Evolutionary conservation across 2,113 vertebrate species (phyloP).

Genomic region (Oncorhynchus tshawytscha): DNA sequence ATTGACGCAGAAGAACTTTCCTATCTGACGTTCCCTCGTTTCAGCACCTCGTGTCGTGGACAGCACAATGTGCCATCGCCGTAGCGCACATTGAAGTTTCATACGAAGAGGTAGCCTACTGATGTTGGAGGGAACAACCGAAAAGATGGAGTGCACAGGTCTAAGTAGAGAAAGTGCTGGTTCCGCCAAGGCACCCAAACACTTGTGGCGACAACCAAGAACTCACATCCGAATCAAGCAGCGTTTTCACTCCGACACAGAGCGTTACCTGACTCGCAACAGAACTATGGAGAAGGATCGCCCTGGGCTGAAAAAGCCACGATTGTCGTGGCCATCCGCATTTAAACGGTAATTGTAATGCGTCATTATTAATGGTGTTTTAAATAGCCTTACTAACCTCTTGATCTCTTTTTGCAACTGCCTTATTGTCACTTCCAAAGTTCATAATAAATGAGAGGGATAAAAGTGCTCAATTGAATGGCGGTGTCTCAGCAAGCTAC

Average conservation of each 20-base stretch:
- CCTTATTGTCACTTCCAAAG: background rate
- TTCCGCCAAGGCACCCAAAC: conserved; percentile 78
- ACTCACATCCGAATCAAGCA: conserved; percentile 84
- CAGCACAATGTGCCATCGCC: conserved; percentile 20
- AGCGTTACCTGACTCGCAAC: conserved; percentile 71
- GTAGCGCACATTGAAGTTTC: background rate
- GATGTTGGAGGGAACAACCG: no score
- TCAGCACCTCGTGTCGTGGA: conserved; percentile 42
- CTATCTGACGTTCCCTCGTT: background rate
- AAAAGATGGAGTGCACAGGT: conserved; percentile 53
- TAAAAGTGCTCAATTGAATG: background rate
- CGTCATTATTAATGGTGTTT: background rate
- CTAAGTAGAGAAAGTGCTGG: conserved; percentile 76
- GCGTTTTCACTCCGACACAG: conserved; percentile 82
- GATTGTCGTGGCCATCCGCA: conserved; percentile 81
- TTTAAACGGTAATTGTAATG: conserved; percentile 67
- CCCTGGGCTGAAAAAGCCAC: conserved; percentile 73
- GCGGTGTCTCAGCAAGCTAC: background rate
- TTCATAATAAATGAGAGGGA: background rate
- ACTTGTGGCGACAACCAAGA: conserved; percentile 84
- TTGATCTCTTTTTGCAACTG: background rate
- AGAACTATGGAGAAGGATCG: conserved; percentile 67
- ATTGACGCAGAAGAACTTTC: no score
- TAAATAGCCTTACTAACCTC: background rate
- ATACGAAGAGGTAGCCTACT: background rate